Base-by-base conservation (phyloP, 2,888 invertebrate genomes). In the Dorcus parallelipipedus region DNA sequence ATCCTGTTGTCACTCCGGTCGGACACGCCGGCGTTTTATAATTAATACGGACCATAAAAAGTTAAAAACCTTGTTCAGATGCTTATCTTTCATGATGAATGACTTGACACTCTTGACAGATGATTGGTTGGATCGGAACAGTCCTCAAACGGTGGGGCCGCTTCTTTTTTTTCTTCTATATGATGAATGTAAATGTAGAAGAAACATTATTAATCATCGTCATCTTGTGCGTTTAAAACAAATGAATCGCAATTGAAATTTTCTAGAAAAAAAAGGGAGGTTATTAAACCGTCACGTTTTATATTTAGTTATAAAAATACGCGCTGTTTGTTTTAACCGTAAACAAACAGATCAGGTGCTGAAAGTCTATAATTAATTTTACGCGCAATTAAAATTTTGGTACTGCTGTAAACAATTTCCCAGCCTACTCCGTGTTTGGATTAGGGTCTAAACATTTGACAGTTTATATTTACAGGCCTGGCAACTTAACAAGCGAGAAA, bases 51-150 rank as follows among this genome's bases (percentile, higher is more conserved):
- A 41, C 50, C 52, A 54, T 50, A 60, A 55, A 50, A 58, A 10
- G 10, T 60, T 52, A 55, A 55, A 60, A 54, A 41, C 51, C 52
- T 49, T 59, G 61, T 64, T 38, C 57, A 54, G 66, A 67, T 67
- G 56, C 55, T 66, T 68, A 69, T 69, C 69, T 61, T 33, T 61
- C 51, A 63, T 67, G 67, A 69, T 69, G 68, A 68, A 70, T 67
- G 66, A 69, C 60, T 63, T 61, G 67, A 67, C 64, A 64, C 60
- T 56, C 64, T 57, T 66, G 68, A 68, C 67, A 66, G 64, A 64
- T 68, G 69, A 67, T 69, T 68, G 65, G 62, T 64, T 65, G 60
- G 56, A 63, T 61, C 56, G 56, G 52, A 56, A 47, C 57, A 59
- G 59, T 59, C 59, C 49, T 54, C 38, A 57, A 62, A 54, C 62